Percentiles rank a stretch among this genome's conserved stretches.
phyloP scores from a whole-genome alignment of 2,113 vertebrate species.

The Colius striatus region DNA sequence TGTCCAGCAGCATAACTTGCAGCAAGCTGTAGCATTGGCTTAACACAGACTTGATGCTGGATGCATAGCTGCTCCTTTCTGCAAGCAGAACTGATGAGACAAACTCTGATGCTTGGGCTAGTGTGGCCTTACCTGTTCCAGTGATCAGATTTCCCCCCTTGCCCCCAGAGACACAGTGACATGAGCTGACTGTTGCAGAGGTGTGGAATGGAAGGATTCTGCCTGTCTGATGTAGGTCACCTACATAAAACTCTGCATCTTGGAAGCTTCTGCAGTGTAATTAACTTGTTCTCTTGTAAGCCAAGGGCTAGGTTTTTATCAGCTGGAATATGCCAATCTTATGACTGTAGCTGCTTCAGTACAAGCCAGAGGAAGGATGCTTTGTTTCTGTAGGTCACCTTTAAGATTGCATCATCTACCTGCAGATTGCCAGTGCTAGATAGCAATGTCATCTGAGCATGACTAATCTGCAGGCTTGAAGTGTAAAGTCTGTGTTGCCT shows the following conservation, averaged over 20 bases:
- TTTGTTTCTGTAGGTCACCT: slow-evolving; percentile 67
- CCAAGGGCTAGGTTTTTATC: slow-evolving; percentile 10
- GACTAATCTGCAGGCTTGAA: slow-evolving; percentile 35
- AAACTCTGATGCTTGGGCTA: not conserved
- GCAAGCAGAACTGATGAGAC: not conserved
- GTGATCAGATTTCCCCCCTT: not conserved
- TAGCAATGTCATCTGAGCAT: slow-evolving; percentile 39
- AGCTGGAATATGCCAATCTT: not conserved
- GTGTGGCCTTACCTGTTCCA: not conserved
- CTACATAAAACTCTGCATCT: slow-evolving; percentile 44
- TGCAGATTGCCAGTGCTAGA: slow-evolving; percentile 59
- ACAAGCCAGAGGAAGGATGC: not conserved
- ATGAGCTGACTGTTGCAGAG: not conserved
- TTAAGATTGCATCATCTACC: slow-evolving; percentile 64
- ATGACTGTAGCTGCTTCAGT: slow-evolving; percentile 13
- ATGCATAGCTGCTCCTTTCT: not conserved
- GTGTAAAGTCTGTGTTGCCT: slow-evolving; percentile 20
- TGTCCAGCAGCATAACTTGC: not conserved
- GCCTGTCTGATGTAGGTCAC: slow-evolving; percentile 35
- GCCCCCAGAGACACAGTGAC: not conserved
- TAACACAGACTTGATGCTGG: not conserved
- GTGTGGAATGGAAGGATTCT: not conserved
- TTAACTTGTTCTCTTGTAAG: slow-evolving; percentile 38
- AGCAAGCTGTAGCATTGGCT: not conserved
- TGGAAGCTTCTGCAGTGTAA: slow-evolving; percentile 14